A percentile compares a stretch with the other conserved stretches of the same genome.
Evolutionary conservation across 2,888 invertebrate genomes (phyloP).

Genomic region (Eupithecia subfuscata): DNA sequence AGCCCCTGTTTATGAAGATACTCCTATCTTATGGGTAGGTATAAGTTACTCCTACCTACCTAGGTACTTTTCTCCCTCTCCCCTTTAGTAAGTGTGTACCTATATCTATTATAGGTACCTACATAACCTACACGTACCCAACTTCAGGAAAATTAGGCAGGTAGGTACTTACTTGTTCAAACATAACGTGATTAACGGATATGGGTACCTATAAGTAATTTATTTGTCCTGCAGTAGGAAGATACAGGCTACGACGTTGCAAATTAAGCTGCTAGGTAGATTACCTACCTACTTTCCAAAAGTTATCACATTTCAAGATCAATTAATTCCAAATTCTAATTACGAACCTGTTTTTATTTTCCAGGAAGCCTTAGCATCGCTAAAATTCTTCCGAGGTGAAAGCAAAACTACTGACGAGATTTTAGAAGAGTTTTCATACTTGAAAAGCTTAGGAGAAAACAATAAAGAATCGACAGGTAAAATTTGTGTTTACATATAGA

Average conservation of each 20-base stretch:
- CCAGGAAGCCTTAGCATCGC: conserved; percentile 52
- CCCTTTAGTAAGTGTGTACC: too few species aligned
- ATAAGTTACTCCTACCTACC: too few species aligned
- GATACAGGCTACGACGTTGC: background rate
- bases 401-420: conserved; percentile 44
- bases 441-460: conserved; percentile 38
- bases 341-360: conserved; percentile 18
- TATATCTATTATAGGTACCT: too few species aligned
- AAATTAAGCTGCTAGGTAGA: background rate
- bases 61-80: too few species aligned
- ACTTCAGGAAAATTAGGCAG: too few species aligned
- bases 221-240: background rate
- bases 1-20: too few species aligned
- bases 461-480: conserved; percentile 3
- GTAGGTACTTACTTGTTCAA: too few species aligned
- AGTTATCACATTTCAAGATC: background rate
- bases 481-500: background rate
- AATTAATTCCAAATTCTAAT: background rate
- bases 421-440: conserved; percentile 47
- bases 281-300: background rate
- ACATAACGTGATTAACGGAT: too few species aligned
- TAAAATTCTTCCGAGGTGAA: conserved; percentile 54
- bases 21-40: too few species aligned
- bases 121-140: too few species aligned
- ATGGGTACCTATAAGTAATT: too few species aligned